Evolutionary conservation across 2,113 vertebrate genomes (phyloP).

Genomic region (Edolisoma coerulescens): DNA sequence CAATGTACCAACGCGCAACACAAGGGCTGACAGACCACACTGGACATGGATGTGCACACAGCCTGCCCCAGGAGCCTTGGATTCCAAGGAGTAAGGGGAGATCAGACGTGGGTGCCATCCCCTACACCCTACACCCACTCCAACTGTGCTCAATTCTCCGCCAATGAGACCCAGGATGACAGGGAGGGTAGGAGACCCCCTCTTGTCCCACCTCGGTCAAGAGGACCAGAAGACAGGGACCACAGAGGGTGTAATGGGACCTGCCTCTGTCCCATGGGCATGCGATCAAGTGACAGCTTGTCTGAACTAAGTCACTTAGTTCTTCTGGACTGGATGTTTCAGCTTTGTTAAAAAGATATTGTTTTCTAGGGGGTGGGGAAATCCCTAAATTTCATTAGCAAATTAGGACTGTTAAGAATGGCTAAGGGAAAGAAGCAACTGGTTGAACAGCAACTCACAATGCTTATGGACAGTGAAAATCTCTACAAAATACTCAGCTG

Average conservation of each 20-base stretch:
- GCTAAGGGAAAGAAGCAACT: background rate
- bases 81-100: background rate
- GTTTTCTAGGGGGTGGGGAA: background rate
- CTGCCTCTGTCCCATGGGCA: accelerated
- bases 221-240: background rate
- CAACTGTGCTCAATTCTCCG: accelerated
- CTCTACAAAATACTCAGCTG: constrained; percentile 28
- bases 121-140: background rate
- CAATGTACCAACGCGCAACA: accelerated
- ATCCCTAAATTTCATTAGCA: background rate
- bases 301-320: background rate
- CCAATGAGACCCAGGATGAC: background rate
- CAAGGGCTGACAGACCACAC: background rate
- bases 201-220: background rate
- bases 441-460: background rate
- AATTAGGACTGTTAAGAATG: background rate
- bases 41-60: accelerated
- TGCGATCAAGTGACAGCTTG: background rate
- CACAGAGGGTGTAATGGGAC: accelerated
- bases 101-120: background rate
- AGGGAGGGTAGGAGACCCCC: background rate
- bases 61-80: background rate
- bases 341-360: background rate
- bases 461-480: background rate
- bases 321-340: background rate